Percentiles rank a stretch among this genome's conserved stretches.
Evolutionary conservation across 2,888 invertebrate genomes (phyloP).

Genomic region (Pheosia gnoma): DNA sequence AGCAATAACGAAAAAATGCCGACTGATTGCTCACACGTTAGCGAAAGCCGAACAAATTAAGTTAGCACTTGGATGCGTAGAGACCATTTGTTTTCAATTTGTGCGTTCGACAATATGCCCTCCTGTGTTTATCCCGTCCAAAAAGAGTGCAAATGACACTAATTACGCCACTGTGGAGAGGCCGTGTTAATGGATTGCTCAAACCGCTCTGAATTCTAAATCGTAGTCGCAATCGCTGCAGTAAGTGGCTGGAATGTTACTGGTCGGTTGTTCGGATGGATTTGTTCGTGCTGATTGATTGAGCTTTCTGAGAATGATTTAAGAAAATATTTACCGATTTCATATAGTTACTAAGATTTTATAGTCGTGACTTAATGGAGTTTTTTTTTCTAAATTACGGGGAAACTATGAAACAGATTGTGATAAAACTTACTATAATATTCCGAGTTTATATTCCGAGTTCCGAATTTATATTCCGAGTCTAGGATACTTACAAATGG

Average conservation of each 20-base stretch:
- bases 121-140: slow-evolving; percentile 80
- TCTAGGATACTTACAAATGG: too few species aligned
- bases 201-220: slow-evolving; percentile 65
- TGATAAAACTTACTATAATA: too few species aligned
- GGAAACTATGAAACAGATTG: too few species aligned
- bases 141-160: slow-evolving; percentile 83
- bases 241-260: slow-evolving; percentile 25
- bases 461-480: too few species aligned
- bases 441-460: too few species aligned
- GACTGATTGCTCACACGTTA: slow-evolving; percentile 77
- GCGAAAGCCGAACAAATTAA: slow-evolving; percentile 82
- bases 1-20: slow-evolving; percentile 56
- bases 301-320: not conserved
- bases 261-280: not conserved
- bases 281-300: not conserved
- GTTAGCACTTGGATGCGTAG: slow-evolving; percentile 73
- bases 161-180: slow-evolving; percentile 73
- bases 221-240: slow-evolving; percentile 25
- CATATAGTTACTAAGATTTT: not conserved
- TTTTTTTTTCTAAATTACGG: too few species aligned
- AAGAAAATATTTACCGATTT: not conserved
- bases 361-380: too few species aligned
- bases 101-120: slow-evolving; percentile 73
- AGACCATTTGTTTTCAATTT: slow-evolving; percentile 80
- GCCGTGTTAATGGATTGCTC: slow-evolving; percentile 72